phyloP scores from a whole-genome alignment of 2,888 invertebrate species.

The Rhorus exstirpatorius region DNA sequence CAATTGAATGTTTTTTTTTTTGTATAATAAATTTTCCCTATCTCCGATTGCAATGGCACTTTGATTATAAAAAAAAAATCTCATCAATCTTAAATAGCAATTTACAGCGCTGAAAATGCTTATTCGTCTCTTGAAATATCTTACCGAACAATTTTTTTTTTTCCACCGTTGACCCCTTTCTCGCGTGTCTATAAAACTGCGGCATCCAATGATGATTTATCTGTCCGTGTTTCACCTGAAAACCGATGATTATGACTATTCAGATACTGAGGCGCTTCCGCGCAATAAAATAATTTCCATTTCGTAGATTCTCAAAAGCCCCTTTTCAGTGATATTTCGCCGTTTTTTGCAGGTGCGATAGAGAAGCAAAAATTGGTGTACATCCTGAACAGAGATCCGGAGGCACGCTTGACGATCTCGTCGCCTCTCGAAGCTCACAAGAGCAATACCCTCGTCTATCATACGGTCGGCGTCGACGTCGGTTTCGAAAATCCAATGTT shows the following conservation, averaged over 20 bases:
- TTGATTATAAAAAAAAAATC: no score
- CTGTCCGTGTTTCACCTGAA: conserved; percentile 85
- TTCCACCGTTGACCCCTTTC: background rate
- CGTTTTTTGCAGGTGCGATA: conserved; percentile 95
- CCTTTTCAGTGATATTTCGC: no score
- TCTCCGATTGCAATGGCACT: no score
- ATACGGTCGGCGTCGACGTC: conserved; percentile 99
- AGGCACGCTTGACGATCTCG: conserved; percentile 98
- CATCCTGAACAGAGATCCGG: conserved; percentile 98
- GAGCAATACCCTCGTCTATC: conserved; percentile 99
- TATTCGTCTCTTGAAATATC: no score
- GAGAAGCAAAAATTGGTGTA: conserved; percentile 99
- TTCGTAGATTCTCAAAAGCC: no score
- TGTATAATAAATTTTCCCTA: no score
- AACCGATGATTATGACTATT: conserved; percentile 81
- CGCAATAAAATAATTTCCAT: background rate
- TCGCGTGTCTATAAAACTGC: background rate
- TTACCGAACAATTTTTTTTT: no score
- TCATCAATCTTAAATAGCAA: no score
- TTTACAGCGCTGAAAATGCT: no score
- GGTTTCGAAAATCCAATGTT: conserved; percentile 99
- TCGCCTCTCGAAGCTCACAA: conserved; percentile 99
- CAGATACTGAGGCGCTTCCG: conserved; percentile 79
- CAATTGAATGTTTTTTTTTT: no score
- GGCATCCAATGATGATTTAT: conserved; percentile 79